A percentile compares a stretch with the other conserved stretches of the same genome.
These are phyloP conservation scores for Cydia fagiglandana DNA, from an alignment of 1,140 invertebrate species.

Conservation along the genomic window DNA sequence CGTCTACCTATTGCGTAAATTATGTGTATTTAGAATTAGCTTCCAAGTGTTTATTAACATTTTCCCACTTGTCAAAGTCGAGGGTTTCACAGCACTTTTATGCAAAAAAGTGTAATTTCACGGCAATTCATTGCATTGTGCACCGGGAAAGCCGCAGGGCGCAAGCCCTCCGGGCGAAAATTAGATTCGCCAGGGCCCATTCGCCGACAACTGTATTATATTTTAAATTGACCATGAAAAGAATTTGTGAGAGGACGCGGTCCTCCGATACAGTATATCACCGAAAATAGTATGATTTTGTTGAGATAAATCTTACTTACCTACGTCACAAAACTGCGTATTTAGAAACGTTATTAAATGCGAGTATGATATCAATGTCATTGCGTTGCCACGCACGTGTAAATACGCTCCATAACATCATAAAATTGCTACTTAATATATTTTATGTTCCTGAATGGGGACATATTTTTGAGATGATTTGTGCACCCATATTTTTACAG, in stretches of 20 bases:
- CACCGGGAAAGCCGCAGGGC: slow-evolving; percentile 1
- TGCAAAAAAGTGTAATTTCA: slow-evolving; percentile 4
- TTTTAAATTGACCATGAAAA: slow-evolving; percentile 74
- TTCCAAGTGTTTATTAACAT: not conserved
- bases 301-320: not conserved
- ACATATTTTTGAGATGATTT: too few species aligned
- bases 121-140: slow-evolving; percentile 4
- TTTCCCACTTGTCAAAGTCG: not conserved
- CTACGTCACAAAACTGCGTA: not conserved
- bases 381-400: too few species aligned
- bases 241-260: slow-evolving; percentile 50
- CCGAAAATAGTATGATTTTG: not conserved
- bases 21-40: too few species aligned
- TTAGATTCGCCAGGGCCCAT: slow-evolving; percentile 66
- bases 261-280: slow-evolving; percentile 30
- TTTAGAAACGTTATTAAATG: too few species aligned
- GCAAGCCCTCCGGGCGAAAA: slow-evolving; percentile 49
- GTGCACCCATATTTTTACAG: too few species aligned
- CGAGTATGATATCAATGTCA: too few species aligned
- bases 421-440: too few species aligned
- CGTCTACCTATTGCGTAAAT: not conserved
- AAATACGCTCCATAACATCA: too few species aligned
- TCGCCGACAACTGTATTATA: slow-evolving; percentile 67
- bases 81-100: slow-evolving; percentile 10
- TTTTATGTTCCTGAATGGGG: too few species aligned